Conservation (phyloP, 2,113 vertebrate species). For the Dasyornis broadbenti region DNA sequence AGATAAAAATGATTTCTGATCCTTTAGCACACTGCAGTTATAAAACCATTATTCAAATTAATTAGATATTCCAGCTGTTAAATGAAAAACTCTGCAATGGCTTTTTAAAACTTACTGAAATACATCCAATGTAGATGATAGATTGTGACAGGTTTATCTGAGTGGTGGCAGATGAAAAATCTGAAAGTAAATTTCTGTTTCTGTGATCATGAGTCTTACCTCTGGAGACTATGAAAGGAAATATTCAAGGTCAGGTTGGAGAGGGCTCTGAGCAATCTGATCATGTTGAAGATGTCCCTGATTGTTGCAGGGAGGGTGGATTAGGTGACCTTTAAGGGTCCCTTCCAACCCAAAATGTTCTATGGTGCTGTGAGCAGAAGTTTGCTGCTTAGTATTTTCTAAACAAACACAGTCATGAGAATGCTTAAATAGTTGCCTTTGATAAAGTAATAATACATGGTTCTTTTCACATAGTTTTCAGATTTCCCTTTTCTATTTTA, state of each 20-base stretch:
- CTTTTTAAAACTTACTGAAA: not conserved
- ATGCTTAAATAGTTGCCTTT: not conserved
- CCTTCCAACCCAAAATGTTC: not conserved
- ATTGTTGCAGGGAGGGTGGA: not conserved
- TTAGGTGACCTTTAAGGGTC: not conserved
- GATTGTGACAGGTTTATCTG: not conserved
- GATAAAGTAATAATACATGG: not conserved
- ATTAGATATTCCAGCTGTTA: not conserved
- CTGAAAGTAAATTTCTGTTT: not conserved
- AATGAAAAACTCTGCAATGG: not conserved
- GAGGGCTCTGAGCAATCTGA: not conserved
- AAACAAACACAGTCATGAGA: not conserved
- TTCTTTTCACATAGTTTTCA: not conserved
- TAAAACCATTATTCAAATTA: not conserved
- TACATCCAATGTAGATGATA: not conserved
- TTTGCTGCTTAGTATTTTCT: not conserved
- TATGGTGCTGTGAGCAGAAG: not conserved
- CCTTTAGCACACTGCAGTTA: not conserved
- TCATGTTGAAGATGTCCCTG: not conserved
- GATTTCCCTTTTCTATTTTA: not conserved
- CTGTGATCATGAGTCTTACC: not conserved
- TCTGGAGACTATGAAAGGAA: not conserved
- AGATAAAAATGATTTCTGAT: not conserved
- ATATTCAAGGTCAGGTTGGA: not conserved
- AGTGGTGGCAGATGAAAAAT: not conserved